phyloP scores from a whole-genome alignment of 1,140 invertebrate genomes.

The Eriosoma lanigerum region DNA sequence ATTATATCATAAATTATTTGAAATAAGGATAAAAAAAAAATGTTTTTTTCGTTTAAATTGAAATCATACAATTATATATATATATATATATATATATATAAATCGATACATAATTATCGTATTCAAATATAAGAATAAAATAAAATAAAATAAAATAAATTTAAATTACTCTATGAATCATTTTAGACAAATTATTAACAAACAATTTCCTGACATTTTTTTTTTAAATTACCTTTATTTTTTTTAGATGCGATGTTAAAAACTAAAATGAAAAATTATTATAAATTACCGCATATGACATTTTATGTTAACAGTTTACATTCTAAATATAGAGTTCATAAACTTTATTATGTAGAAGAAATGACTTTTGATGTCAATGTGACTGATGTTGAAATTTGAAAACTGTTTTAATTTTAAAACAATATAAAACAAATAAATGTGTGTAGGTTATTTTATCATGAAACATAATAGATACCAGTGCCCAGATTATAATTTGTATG shows the following conservation, averaged over 20 bases:
- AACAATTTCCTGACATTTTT: neutral
- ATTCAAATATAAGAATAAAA: neutral
- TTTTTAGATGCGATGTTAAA: neutral
- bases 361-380: neutral
- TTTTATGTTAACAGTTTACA: neutral
- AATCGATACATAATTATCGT: too few species aligned
- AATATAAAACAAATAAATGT: neutral
- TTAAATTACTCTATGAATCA: too few species aligned
- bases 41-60: too few species aligned
- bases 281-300: neutral
- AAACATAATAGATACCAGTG: too few species aligned
- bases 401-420: slow-evolving; percentile 13
- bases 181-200: too few species aligned
- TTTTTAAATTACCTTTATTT: slow-evolving; percentile 4
- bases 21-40: too few species aligned
- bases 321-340: slow-evolving; percentile 1
- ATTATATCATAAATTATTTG: too few species aligned
- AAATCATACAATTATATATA: too few species aligned
- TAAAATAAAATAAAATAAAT: neutral
- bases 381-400: slow-evolving; percentile 6
- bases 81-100: too few species aligned
- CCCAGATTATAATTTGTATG: too few species aligned
- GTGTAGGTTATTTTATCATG: too few species aligned
- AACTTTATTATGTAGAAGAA: neutral
- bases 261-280: neutral